These are phyloP conservation scores for Naja naja DNA, from an alignment of 2,113 vertebrate genomes.

Conservation along the genomic window DNA sequence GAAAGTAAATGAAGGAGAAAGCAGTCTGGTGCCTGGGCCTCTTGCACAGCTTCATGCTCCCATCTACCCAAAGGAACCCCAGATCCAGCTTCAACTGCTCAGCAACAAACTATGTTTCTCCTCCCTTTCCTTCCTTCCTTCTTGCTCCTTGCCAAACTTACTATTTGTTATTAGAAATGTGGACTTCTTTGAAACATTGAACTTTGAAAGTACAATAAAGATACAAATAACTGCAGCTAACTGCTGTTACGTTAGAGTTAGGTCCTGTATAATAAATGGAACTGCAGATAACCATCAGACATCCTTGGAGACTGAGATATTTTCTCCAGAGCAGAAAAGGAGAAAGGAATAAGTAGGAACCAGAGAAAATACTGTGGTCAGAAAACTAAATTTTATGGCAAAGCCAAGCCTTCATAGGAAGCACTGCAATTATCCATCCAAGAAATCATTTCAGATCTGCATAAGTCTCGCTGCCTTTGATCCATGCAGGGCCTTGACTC, in stretches of 20 bases:
- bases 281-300: neutral
- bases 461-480: neutral
- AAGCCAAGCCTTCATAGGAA: neutral
- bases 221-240: neutral
- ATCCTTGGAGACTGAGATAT: neutral
- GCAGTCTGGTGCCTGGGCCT: neutral
- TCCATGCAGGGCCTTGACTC: accelerated
- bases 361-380: neutral
- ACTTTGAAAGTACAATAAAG: neutral
- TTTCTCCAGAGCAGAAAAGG: neutral
- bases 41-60: too few relatives aligned
- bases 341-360: neutral
- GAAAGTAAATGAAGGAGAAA: neutral
- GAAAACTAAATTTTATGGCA: neutral
- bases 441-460: neutral
- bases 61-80: too few relatives aligned
- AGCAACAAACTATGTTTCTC: neutral
- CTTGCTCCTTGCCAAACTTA: neutral
- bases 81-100: neutral
- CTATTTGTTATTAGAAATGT: neutral
- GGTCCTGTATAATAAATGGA: neutral
- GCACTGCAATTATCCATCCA: neutral
- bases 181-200: neutral
- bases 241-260: neutral
- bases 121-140: neutral